phyloP scores from a whole-genome alignment of 2,113 vertebrate species.

The Stigmatopora argus region DNA sequence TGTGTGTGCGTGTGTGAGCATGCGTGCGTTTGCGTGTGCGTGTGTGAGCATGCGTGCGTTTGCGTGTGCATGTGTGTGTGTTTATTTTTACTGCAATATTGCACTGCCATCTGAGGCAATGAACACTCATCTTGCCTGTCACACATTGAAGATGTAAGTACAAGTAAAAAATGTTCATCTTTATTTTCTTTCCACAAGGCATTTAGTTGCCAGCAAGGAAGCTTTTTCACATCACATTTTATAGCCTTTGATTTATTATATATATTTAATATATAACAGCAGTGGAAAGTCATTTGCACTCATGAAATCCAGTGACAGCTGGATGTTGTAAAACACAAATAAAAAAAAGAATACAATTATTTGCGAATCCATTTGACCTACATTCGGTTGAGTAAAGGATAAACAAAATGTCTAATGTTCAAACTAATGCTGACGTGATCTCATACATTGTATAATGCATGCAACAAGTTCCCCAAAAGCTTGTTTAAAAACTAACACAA shows the following conservation, averaged over 20 bases:
- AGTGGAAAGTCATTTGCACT: conserved; percentile 10
- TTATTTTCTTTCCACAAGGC: conserved; percentile 29
- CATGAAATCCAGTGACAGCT: too few relatives aligned
- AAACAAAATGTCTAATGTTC: background rate
- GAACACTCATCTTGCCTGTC: background rate
- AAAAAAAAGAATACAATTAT: too few relatives aligned
- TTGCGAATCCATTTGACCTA: background rate
- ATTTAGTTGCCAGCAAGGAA: conserved; percentile 33
- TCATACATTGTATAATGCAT: too few relatives aligned
- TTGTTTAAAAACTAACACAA: too few relatives aligned
- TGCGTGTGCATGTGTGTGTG: background rate
- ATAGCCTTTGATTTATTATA: conserved; percentile 39
- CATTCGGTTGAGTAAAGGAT: background rate
- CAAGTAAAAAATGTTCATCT: conserved; percentile 21
- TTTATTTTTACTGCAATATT: background rate
- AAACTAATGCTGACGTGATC: background rate
- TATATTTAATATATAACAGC: conserved; percentile 33
- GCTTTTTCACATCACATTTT: conserved; percentile 34
- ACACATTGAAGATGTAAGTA: background rate
- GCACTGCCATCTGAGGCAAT: background rate
- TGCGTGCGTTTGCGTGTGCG: background rate
- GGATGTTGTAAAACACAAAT: too few relatives aligned
- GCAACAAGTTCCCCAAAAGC: background rate
- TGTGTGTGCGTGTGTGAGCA: too few relatives aligned
- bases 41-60: background rate